Evolutionary conservation across 2,888 invertebrate species (phyloP), one percentile per base, ranked within the genome.

Genomic region (Pollenia amentaria): DNA sequence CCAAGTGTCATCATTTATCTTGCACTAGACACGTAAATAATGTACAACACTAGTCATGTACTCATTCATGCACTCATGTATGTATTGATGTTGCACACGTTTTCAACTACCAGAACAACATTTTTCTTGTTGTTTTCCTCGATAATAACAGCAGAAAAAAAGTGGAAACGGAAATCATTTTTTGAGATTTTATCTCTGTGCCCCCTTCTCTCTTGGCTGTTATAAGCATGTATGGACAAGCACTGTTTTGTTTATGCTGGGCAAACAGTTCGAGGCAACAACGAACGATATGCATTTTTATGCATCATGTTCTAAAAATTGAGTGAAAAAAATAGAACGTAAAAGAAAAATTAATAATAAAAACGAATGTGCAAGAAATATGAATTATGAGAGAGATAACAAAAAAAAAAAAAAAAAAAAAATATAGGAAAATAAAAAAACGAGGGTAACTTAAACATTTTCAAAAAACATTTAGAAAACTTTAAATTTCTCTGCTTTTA

Each of bases 1-100:
- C 21, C 72, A 84, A 84, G 72, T 84, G 78, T 73, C 67, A 73
- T 79, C 78, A 79, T 69, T 84, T 84, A 73, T 84, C 78, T 84
- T 84, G 57, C 38, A 78, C 72, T 44, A 84, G 78, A 73, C 78
- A 84, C 84, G 65, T 84, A 75, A 78, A 78, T 78, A 78, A 78
- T 78, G 78, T 18, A 84, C 55, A 57, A 62, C 60, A 44, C 48
- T 38, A 48, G 21, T 62, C 12, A 46, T 48, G 67, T 38, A n/a
- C 38, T 40, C 38, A 3, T 48, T 40, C 38, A 3, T 48, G 60
- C 38, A 69, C 16, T 67, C 57, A 48, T 78, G 29, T 29, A 6
- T 6, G 62, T 46, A 60, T n/a, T n/a, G n/a, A n/a, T 67, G 57
- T 60, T 42, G 51, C n/a, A 51, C 64, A 84, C 21, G 78, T 75